Evolutionary conservation across 1,140 invertebrate genomes (phyloP).

Genomic region (Drosophila santomea): DNA sequence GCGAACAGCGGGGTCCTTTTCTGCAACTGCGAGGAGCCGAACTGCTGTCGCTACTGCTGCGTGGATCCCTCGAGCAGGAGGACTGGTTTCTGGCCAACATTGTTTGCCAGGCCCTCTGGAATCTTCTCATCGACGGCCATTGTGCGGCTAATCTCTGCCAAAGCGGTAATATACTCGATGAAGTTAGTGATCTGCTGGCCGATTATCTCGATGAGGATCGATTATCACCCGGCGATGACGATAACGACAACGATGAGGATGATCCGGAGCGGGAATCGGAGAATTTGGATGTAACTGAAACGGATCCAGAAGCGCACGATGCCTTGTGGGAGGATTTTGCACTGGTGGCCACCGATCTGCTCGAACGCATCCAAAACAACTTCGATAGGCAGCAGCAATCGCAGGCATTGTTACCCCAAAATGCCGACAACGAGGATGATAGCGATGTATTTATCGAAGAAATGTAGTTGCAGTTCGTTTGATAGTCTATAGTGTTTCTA

Average conservation of each 20-base stretch:
- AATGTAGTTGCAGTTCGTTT: constrained; percentile 55
- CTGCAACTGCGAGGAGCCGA: constrained; percentile 73
- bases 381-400: constrained; percentile 62
- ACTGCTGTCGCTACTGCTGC: constrained; percentile 63
- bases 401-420: background rate
- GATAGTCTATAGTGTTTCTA: constrained; percentile 29
- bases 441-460: constrained; percentile 79
- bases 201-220: constrained; percentile 87
- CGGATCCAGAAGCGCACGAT: constrained; percentile 60
- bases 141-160: constrained; percentile 85
- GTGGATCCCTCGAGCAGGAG: constrained; percentile 72
- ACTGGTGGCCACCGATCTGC: constrained; percentile 87
- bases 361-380: constrained; percentile 85
- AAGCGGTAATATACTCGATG: constrained; percentile 85
- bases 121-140: constrained; percentile 88
- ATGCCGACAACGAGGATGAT: constrained; percentile 52
- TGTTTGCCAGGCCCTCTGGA: constrained; percentile 87
- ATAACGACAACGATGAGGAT: constrained; percentile 19
- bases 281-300: background rate
- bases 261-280: constrained; percentile 5
- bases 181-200: constrained; percentile 86
- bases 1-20: constrained; percentile 76
- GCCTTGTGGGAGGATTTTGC: constrained; percentile 88
- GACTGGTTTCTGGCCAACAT: constrained; percentile 84
- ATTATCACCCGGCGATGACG: constrained; percentile 67